Conservation (phyloP, 2,113 vertebrate species). For the Stigmatopora nigra region DNA sequence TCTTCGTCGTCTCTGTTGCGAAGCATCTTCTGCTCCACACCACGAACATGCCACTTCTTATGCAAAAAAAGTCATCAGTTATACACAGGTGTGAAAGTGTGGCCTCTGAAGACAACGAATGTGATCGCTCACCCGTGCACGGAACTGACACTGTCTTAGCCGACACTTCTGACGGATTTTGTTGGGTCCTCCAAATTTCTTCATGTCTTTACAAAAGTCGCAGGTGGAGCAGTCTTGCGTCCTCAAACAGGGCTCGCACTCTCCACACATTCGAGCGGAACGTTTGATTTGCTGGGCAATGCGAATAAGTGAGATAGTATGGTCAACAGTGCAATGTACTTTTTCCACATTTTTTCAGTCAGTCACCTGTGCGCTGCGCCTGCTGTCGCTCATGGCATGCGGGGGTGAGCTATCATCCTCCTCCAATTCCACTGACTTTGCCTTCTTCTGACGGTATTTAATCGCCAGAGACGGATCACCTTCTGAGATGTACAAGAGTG, state of each 20-base stretch:
- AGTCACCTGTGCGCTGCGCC: constrained; percentile 68
- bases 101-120: neutral
- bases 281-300: constrained; percentile 75
- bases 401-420: constrained; percentile 60
- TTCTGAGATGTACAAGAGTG: constrained; percentile 52
- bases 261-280: constrained; percentile 89
- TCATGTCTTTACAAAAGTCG: constrained; percentile 97
- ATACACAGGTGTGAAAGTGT: neutral
- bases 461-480: constrained; percentile 78
- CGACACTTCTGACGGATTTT: constrained; percentile 95
- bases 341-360: neutral
- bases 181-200: constrained; percentile 94
- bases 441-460: constrained; percentile 79
- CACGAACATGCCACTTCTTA: constrained; percentile 3
- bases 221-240: constrained; percentile 91
- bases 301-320: too few relatives aligned
- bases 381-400: constrained; percentile 61
- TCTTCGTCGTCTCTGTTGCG: constrained; percentile 84
- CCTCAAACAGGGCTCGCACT: constrained; percentile 87
- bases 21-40: constrained; percentile 76
- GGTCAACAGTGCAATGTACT: neutral
- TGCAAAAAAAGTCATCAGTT: neutral
- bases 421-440: constrained; percentile 66
- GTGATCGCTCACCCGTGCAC: constrained; percentile 73
- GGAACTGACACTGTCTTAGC: constrained; percentile 86